Percentiles rank a stretch among this genome's conserved stretches.
These are phyloP conservation scores for Sesia apiformis DNA, from an alignment of 2,888 invertebrate species.

Conservation along the genomic window DNA sequence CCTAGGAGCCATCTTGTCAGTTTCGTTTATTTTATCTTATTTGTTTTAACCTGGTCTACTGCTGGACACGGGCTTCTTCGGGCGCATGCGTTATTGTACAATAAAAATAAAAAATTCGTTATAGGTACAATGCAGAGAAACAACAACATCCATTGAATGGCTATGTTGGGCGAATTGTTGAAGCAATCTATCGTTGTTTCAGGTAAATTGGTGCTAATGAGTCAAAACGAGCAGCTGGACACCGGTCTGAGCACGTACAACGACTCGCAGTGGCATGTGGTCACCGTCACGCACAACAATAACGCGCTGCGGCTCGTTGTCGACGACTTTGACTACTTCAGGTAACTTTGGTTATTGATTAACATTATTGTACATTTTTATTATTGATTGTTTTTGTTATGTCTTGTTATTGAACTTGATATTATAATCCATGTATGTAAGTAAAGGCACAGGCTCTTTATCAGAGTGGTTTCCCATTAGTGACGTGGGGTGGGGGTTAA, in stretches of 20 bases:
- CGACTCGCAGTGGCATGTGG: slow-evolving; percentile 96
- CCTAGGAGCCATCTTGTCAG: too few species aligned
- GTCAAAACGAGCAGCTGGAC: slow-evolving; percentile 78
- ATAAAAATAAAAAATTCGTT: not conserved
- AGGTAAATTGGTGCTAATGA: slow-evolving; percentile 77
- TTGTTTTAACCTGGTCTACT: too few species aligned
- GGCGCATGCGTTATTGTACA: not conserved
- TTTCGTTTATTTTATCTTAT: too few species aligned
- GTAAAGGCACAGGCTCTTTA: too few species aligned
- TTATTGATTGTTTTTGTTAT: too few species aligned
- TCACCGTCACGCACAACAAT: slow-evolving; percentile 86
- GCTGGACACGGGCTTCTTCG: too few species aligned
- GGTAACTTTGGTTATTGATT: slow-evolving; percentile 39
- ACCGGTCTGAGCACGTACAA: slow-evolving; percentile 79
- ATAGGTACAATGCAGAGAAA: not conserved
- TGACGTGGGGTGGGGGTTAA: too few species aligned
- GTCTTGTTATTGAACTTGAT: too few species aligned
- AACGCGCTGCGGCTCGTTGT: slow-evolving; percentile 82
- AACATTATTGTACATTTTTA: too few species aligned
- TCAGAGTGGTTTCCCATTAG: too few species aligned
- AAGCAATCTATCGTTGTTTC: slow-evolving; percentile 1
- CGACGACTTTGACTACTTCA: slow-evolving; percentile 86
- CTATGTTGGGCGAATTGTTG: too few species aligned
- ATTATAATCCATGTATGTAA: too few species aligned
- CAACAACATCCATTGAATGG: not conserved